Conservation (phyloP, 1,140 invertebrate species). For the Ridgeia piscesae region DNA sequence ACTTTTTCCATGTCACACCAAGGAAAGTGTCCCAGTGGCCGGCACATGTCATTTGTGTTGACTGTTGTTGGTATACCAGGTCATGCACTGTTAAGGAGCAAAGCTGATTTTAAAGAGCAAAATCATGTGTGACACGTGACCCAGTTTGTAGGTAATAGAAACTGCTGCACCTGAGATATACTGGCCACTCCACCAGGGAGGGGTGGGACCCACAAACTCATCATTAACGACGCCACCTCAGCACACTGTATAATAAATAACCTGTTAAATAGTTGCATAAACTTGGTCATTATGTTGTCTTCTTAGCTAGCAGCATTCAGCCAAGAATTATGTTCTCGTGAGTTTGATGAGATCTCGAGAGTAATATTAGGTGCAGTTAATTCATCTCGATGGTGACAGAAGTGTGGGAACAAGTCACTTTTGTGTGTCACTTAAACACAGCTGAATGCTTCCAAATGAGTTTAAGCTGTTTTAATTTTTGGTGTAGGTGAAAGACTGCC, state of each 20-base stretch:
- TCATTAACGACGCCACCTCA: background rate
- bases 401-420: background rate
- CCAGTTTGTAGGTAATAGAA: no score
- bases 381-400: background rate
- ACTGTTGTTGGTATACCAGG: no score
- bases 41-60: no score
- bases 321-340: background rate
- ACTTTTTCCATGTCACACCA: no score
- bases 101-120: no score
- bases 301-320: background rate
- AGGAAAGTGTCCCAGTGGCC: no score
- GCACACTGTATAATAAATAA: background rate
- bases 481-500: background rate
- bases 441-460: background rate
- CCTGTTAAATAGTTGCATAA: background rate
- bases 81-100: no score
- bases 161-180: background rate
- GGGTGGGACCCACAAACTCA: background rate
- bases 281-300: background rate
- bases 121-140: no score
- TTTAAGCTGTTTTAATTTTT: background rate
- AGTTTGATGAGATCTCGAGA: background rate
- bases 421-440: background rate
- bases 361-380: background rate
- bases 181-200: background rate